Base-by-base conservation (phyloP, 2,888 invertebrate species). In the Leuctra nigra region DNA sequence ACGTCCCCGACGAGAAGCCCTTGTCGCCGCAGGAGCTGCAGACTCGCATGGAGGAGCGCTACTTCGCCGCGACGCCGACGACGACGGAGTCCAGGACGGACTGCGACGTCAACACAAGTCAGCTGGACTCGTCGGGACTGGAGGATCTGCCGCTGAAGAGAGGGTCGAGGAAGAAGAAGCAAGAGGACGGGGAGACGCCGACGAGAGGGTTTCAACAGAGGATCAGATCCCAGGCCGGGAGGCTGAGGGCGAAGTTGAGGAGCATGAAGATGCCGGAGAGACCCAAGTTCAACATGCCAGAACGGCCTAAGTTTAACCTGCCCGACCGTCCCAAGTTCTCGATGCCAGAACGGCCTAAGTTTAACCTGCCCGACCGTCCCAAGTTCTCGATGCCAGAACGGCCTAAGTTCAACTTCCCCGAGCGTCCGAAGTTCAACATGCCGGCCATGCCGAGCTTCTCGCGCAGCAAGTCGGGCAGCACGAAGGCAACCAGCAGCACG, bases 161-260 rank as follows among this genome's bases (percentile, higher is more conserved):
- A 44, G 64, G 59, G 4, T 60, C 62, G 13, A 48, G 64, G 33
- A 59, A 59, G 54, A 79, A 78, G 60, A 80, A 74, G 54, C 79
- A 80, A 41, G 73, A 71, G 54, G 73, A 74, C 57, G 77, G 25
- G 53, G 61, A 47, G 54, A 57, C 58, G 36, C 52, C 48, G 20
- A 53, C 54, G 24, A 33, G 54, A 2, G 53, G 55, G 66, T 75
- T 84, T 67, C 82, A 84, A 63, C 81, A 84, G 33, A 83, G 83
- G 63, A 65, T 88, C 48, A 82, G 81, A 64, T 77, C 74, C 36
- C 86, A 87, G 68, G 87, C 88, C 14, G 85, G 82, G 24, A 86
- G 84, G 70, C 69, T 91, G 24, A 83, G 82, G 68, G 80, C 80
- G 1, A 84, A 84, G 68, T 68, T 87, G 56, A 79, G 81, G 66